Evolutionary conservation across 2,888 invertebrate species (phyloP).

Genomic region (Minunthozetes semirufus): DNA sequence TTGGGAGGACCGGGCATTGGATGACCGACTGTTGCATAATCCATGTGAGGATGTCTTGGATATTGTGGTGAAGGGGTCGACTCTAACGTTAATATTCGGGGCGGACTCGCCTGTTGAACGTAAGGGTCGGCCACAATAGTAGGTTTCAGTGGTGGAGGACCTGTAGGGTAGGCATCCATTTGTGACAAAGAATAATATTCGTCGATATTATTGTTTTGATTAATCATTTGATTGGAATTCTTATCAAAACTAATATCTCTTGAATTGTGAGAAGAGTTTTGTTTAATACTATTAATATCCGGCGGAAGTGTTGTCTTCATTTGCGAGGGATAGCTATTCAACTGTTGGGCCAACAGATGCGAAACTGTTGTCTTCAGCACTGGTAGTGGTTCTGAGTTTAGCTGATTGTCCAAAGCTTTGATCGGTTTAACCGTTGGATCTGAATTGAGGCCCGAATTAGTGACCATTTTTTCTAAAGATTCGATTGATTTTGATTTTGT

Average conservation of each 20-base stretch:
- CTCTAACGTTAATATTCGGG: constrained; percentile 1
- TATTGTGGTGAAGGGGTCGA: not conserved
- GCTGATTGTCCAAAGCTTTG: not conserved
- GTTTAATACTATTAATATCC: not conserved
- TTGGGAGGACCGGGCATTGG: not conserved
- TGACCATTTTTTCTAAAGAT: not conserved
- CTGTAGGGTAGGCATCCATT: not conserved
- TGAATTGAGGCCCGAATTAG: not conserved
- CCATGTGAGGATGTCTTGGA: constrained; percentile 8
- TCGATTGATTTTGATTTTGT: not conserved
- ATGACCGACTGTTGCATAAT: not conserved
- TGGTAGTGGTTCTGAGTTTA: not conserved
- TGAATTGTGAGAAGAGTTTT: not conserved
- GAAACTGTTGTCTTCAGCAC: not conserved
- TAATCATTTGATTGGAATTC: not conserved
- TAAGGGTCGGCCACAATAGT: not conserved
- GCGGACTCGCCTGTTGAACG: constrained; percentile 17
- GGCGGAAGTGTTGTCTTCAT: too few relatives aligned
- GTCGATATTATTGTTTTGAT: not conserved
- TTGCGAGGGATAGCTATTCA: too few relatives aligned
- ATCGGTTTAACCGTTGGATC: not conserved
- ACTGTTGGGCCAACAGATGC: not conserved
- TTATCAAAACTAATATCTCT: not conserved
- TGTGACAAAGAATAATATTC: constrained; percentile 3
- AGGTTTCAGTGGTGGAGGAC: constrained; percentile 11